Evolutionary conservation across 2,797 vertebrate species (phyloP).

Genomic region (Cirrhinus molitorella): DNA sequence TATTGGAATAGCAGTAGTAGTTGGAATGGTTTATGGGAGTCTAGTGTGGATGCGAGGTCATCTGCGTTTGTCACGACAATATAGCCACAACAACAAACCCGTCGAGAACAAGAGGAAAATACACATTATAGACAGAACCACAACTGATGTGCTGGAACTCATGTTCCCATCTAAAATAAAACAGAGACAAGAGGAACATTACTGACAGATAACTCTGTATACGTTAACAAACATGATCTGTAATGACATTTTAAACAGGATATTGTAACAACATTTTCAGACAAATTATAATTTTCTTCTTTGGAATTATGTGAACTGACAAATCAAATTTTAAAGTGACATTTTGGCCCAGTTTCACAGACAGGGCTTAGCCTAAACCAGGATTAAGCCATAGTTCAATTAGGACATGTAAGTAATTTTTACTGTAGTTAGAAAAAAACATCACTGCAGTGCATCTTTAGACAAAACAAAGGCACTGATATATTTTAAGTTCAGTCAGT

Average conservation of each 20-base stretch:
- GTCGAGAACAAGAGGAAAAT: not conserved
- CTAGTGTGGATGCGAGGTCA: not conserved
- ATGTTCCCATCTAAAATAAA: conserved; percentile 21
- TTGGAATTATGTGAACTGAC: not conserved
- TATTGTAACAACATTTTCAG: not conserved
- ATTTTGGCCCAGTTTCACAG: no score
- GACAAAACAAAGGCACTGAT: no score
- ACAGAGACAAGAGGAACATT: not conserved
- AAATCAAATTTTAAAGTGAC: not conserved
- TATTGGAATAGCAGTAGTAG: not conserved
- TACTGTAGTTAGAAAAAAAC: no score
- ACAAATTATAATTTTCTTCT: not conserved
- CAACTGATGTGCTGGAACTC: not conserved
- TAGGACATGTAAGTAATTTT: no score
- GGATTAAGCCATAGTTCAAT: no score
- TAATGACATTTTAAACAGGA: not conserved
- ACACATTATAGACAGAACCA: not conserved
- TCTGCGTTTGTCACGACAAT: not conserved
- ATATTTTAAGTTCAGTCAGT: no score
- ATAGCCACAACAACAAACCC: not conserved
- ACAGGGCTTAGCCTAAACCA: no score
- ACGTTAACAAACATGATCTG: not conserved
- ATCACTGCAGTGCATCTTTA: no score
- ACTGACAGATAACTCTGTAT: not conserved
- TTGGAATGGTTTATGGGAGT: no score